Base-by-base conservation (phyloP, 2,888 invertebrate species). In the Malthinus flaveolus region DNA sequence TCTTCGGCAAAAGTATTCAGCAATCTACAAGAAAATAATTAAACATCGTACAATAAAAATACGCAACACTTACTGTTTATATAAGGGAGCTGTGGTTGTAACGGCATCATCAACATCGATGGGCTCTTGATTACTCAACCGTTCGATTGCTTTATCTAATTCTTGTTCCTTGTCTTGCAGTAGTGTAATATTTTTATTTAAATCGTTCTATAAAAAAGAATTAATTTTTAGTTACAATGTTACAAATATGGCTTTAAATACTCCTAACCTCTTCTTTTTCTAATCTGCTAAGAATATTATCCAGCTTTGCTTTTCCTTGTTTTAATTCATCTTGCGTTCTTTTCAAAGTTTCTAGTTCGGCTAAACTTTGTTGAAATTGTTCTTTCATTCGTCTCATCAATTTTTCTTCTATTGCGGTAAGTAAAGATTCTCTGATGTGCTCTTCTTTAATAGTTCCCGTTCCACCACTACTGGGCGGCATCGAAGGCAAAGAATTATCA, bases 81-180 rank as follows among this genome's bases (percentile, higher is more conserved):
- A 97, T 45, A 98, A 81, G 0, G 98, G 97, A 15, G 97, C 94
- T 52, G 96, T 95, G 1, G 97, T 96, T 12, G 93, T 93, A 33
- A 98, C 96, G 55, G 97, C 97, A 76, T 97, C 96, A 79, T 99
- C 98, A 37, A 97, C 93, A 80, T 94, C 92, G 68, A 95, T 87
- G 32, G 88, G 85, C 68, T 93, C 90, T 67, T 91, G 88, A 71
- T 88, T 87, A 48, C 89, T 86, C 32, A 93, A 80, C 66, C 89
- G 86, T 59, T 86, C 86, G 32, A 95, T 86, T 33, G 91, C 89
- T 70, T 89, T 87, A 69, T 91, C 88, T 67, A 97, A 80, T 77
- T 96, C 95, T 62, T 88, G 84, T 73, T 93, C 92, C 74, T 95
- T 95, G 66, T 95, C 93, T 78, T 90, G 87, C 64, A 97, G 79